These are phyloP conservation scores for Eumaeus atala DNA, from an alignment of 1,140 invertebrate species.

Conservation along the genomic window DNA sequence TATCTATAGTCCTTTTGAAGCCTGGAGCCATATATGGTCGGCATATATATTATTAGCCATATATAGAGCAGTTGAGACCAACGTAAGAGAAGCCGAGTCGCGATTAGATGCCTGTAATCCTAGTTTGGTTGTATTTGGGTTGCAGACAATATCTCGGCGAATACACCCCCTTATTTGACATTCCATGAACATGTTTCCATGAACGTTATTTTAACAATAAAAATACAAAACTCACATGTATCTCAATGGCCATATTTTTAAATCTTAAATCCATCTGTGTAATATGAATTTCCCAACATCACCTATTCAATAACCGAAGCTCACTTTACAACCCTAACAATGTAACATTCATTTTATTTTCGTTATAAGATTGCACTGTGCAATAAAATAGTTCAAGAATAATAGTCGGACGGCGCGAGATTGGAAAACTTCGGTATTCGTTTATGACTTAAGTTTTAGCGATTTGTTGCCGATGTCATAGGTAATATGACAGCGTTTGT, in stretches of 20 bases:
- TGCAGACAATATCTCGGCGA: too few species aligned
- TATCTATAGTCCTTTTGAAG: too few species aligned
- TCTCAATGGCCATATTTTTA: not conserved
- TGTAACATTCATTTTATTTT: slow-evolving; percentile 23
- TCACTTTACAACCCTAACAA: slow-evolving; percentile 27
- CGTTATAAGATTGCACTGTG: slow-evolving; percentile 33
- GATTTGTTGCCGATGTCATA: slow-evolving; percentile 27
- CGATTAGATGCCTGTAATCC: too few species aligned
- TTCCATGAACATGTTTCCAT: too few species aligned
- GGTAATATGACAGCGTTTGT: slow-evolving; percentile 8
- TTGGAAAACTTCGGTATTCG: slow-evolving; percentile 46
- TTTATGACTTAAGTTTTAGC: slow-evolving; percentile 42
- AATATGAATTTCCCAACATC: slow-evolving; percentile 9
- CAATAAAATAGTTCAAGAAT: slow-evolving; percentile 49
- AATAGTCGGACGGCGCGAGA: slow-evolving; percentile 34
- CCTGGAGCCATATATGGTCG: too few species aligned
- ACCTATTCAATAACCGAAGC: slow-evolving; percentile 23
- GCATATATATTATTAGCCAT: too few species aligned
- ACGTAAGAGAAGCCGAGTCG: too few species aligned
- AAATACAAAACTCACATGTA: too few species aligned
- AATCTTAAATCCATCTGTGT: not conserved
- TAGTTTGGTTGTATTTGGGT: too few species aligned
- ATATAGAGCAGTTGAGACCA: too few species aligned
- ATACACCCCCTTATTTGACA: too few species aligned
- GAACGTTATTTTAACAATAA: too few species aligned